Percentiles rank a stretch among this genome's conserved stretches.
Conservation (phyloP, 2,888 invertebrate species). For the Cephalotes varians region DNA sequence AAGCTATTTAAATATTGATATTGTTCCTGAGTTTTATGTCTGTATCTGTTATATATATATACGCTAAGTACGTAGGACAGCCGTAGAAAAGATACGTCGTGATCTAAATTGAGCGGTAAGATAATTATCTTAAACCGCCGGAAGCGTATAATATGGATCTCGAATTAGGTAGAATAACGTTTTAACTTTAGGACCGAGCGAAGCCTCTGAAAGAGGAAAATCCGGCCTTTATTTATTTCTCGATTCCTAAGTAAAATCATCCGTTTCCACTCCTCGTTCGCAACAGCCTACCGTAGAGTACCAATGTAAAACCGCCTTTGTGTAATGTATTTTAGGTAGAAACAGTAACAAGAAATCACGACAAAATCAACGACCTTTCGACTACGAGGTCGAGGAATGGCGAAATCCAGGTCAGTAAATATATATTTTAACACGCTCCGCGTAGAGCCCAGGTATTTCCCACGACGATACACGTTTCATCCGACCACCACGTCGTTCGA, state of each 20-base stretch:
- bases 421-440: slow-evolving; percentile 71
- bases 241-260: slow-evolving; percentile 49
- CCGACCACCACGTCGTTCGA: slow-evolving; percentile 65
- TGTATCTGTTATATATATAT: slow-evolving; percentile 1
- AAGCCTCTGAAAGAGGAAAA: slow-evolving; percentile 34
- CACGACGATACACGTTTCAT: slow-evolving; percentile 68
- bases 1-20: slow-evolving; percentile 22
- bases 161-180: slow-evolving; percentile 65
- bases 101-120: slow-evolving; percentile 43
- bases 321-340: slow-evolving; percentile 86
- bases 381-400: slow-evolving; percentile 92
- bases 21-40: slow-evolving; percentile 1
- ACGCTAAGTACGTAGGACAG: slow-evolving; percentile 15
- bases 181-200: slow-evolving; percentile 21
- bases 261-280: slow-evolving; percentile 41
- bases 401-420: slow-evolving; percentile 89
- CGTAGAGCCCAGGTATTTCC: slow-evolving; percentile 64
- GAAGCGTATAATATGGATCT: slow-evolving; percentile 47
- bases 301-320: slow-evolving; percentile 70
- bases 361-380: slow-evolving; percentile 85
- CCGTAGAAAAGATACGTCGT: slow-evolving; percentile 13
- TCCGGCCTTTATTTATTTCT: slow-evolving; percentile 30
- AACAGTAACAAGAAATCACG: slow-evolving; percentile 88
- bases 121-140: slow-evolving; percentile 30
- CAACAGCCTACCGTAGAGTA: slow-evolving; percentile 50